These are phyloP conservation scores for Formica exsecta DNA, from an alignment of 1,140 invertebrate species.

Conservation along the genomic window DNA sequence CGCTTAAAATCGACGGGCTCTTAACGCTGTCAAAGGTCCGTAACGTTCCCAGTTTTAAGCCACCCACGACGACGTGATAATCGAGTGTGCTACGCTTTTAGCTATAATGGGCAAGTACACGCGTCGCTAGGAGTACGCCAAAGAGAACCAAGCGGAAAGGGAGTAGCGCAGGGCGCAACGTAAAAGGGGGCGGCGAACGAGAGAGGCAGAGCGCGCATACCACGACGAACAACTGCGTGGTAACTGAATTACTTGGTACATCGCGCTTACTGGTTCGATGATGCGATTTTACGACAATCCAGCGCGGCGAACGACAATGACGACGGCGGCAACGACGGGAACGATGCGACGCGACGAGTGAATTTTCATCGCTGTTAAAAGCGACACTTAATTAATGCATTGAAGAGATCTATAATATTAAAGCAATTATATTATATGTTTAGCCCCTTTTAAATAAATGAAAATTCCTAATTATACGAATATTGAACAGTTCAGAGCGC, in stretches of 20 bases:
- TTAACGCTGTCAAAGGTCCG: constrained; percentile 69
- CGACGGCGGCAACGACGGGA: constrained; percentile 19
- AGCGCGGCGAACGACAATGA: constrained; percentile 68
- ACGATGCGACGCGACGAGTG: constrained; percentile 16
- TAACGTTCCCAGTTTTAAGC: constrained; percentile 82
- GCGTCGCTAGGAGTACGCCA: constrained; percentile 80
- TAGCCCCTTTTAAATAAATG: neutral
- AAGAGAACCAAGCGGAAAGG: constrained; percentile 56
- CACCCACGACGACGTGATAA: constrained; percentile 84
- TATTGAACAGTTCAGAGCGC: neutral
- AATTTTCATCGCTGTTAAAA: constrained; percentile 57
- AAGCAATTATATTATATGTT: neutral
- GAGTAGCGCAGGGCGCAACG: constrained; percentile 63
- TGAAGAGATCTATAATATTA: constrained; percentile 27
- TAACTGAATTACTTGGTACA: constrained; percentile 85
- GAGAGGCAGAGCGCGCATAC: constrained; percentile 22
- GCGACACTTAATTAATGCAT: constrained; percentile 55
- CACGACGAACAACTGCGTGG: constrained; percentile 82
- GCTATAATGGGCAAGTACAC: constrained; percentile 85
- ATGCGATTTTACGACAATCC: constrained; percentile 79
- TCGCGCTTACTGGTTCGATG: constrained; percentile 83
- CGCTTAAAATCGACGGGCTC: constrained; percentile 51
- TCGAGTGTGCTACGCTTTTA: constrained; percentile 86
- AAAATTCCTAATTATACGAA: neutral
- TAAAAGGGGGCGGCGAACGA: constrained; percentile 72